Conservation (phyloP, 1,140 invertebrate species). For the Bombus polaris region DNA sequence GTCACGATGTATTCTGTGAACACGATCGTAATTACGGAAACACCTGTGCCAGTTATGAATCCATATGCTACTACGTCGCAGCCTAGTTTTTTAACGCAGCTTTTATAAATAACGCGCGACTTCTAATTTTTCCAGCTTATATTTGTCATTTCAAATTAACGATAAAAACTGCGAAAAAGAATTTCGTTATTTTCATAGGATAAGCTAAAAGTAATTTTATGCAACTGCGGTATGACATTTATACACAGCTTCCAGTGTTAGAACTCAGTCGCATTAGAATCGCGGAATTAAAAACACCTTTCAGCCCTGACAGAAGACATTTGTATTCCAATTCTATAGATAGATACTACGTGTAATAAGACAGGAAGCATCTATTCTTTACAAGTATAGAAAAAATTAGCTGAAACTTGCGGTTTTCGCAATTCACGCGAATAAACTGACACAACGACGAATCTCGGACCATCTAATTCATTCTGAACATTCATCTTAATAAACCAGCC, state of each 20-base stretch:
- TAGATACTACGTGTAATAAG: too few relatives aligned
- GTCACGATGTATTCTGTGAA: background rate
- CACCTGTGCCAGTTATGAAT: background rate
- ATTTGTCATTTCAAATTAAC: background rate
- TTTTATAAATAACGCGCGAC: background rate
- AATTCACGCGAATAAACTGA: background rate
- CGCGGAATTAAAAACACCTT: too few relatives aligned
- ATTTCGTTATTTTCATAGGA: too few relatives aligned
- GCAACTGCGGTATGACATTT: background rate
- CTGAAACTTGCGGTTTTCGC: background rate
- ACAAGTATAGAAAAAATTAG: background rate
- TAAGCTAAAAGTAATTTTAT: too few relatives aligned
- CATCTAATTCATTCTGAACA: background rate
- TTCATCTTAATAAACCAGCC: background rate
- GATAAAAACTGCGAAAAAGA: too few relatives aligned
- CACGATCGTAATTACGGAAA: background rate
- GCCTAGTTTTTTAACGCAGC: background rate
- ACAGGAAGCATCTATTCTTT: too few relatives aligned
- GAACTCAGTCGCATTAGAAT: background rate
- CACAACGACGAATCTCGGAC: too few relatives aligned
- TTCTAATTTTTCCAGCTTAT: background rate
- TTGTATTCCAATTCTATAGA: background rate
- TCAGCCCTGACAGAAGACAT: background rate
- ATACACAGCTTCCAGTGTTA: background rate
- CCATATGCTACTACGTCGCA: background rate